Conservation (phyloP, 2,797 vertebrate species). For the Zenarchopterus dispar region DNA sequence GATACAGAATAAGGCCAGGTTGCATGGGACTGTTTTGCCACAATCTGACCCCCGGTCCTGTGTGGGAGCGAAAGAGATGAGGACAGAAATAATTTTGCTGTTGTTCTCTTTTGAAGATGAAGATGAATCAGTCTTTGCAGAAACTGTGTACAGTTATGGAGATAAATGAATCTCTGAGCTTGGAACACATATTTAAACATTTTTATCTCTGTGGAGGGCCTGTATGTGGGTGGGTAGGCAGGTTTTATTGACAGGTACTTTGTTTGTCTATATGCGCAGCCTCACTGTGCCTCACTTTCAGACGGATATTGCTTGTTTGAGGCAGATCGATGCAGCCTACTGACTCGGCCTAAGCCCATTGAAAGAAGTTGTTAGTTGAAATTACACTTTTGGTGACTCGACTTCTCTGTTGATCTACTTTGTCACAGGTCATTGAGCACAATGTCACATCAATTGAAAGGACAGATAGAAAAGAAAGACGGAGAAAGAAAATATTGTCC, state of each 20-base stretch:
- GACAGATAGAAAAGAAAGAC: slow-evolving; percentile 58
- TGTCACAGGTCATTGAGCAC: slow-evolving; percentile 67
- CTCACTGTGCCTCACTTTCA: slow-evolving; percentile 41
- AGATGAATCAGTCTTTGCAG: background rate
- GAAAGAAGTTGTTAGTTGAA: slow-evolving; percentile 74
- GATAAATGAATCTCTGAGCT: slow-evolving; percentile 6
- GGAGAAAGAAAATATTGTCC: slow-evolving; percentile 41
- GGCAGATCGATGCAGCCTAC: slow-evolving; percentile 75
- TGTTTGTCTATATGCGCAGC: slow-evolving; percentile 49
- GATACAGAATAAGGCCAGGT: slow-evolving; percentile 70
- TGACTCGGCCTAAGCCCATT: slow-evolving; percentile 61
- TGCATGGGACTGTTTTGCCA: slow-evolving; percentile 64
- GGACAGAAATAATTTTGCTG: slow-evolving; percentile 9
- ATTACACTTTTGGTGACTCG: slow-evolving; percentile 72
- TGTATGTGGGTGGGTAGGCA: slow-evolving; percentile 37
- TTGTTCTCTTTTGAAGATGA: slow-evolving; percentile 7
- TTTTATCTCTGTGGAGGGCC: slow-evolving; percentile 34
- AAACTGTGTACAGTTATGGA: background rate
- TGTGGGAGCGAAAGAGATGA: slow-evolving; percentile 21
- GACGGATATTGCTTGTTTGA: slow-evolving; percentile 63
- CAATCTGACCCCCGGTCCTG: slow-evolving; percentile 58
- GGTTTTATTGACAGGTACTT: slow-evolving; percentile 56
- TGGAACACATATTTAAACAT: slow-evolving; percentile 15
- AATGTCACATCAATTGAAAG: slow-evolving; percentile 75
- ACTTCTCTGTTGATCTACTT: slow-evolving; percentile 71